Evolutionary conservation across 1,140 invertebrate species (phyloP), one percentile per base, ranked within the genome.

Genomic region (Sarcophaga peregrina): DNA sequence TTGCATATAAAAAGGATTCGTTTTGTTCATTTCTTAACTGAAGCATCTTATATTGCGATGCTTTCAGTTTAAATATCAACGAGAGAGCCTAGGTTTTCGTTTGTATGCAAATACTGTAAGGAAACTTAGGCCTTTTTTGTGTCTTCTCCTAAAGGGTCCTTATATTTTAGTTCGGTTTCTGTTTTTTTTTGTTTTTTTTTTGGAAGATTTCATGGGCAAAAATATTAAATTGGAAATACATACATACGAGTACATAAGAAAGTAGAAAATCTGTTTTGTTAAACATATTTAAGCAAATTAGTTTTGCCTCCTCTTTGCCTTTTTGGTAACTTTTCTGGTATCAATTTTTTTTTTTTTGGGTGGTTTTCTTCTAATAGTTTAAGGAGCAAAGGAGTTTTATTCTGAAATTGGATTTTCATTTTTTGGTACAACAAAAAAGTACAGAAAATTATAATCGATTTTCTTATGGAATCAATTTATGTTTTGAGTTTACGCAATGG

Each of bases 271-370:
- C 75, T 78, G 47, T 78, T 78, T 78, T 78, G 75, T 78, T 50
- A 20, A 78, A 78, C 75, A 78, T 50, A 10, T 78, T 78, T 78
- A 78, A 78, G 75, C 47, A 78, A 78, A 78, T 78, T 78, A 78
- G 75, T 78, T 78, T 50, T 20, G 75, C 11, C 13, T 11, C 13
- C 11, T 58, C 5, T 6, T 58, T 58, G 13, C 11, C 15, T 54
- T 54, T 15, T 54, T 6, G 9, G 3, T 54, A n/a, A 54, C 3
- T 10, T 10, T 58, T 58, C n/a, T 58, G 54, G 13, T 15, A 37
- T 37, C 25, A 37, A 37, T 37, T 37, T 37, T 37, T 2, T 37
- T 37, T 37, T 37, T 2, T 37, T 37, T 37, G 25, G 25, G 25
- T 1, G 25, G 25, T 1, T 37, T 37, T 37, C 25, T 37, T 37